Base-by-base conservation (phyloP, 2,888 invertebrate species). In the Cheilosia soror region DNA sequence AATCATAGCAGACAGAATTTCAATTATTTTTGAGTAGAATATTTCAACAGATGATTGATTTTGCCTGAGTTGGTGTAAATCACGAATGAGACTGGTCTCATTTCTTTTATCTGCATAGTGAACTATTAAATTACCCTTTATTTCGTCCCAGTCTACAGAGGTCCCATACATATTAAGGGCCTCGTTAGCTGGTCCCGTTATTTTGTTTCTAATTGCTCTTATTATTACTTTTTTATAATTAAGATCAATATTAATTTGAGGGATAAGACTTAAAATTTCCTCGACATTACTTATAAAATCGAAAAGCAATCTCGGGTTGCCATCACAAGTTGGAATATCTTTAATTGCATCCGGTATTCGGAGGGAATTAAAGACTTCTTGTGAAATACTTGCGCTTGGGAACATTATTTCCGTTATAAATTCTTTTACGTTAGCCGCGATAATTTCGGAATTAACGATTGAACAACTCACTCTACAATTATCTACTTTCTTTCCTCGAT, bases 151-250 rank as follows among this genome's bases (percentile, higher is more conserved):
- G 33, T 68, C 27, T 9, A 87, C 13, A 13, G 75, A 60, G 5
- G 83, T 87, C 0, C 87, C 87, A 40, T 87, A 87, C 53, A 87
- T 77, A 69, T 84, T 88, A 6, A 88, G 66, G 2, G 79, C 78
- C 42, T 87, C 86, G 49, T 88, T 88, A 9, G 87, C 87, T 31
- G 51, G 63, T 1, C 87, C 80, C 20, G 71, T 53, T 44, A 88
- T 87, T 82, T 87, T 88, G 63, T 88, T 88, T 40, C 87, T 62
- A 58, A 87, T 85, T 13, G 83, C 73, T 42, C 86, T 55, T 5
- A 87, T 71, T 66, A 79, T 66, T 25, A 77, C 53, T 9, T 42
- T 44, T 25, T 47, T 49, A 65, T 66, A 27, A 33, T 20, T 49
- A 86, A 5, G 13, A n/a, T 5, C 11, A 5, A 4, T 42, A 42